Conservation (phyloP, 1,140 invertebrate genomes). For the Epicauta chinensis region DNA sequence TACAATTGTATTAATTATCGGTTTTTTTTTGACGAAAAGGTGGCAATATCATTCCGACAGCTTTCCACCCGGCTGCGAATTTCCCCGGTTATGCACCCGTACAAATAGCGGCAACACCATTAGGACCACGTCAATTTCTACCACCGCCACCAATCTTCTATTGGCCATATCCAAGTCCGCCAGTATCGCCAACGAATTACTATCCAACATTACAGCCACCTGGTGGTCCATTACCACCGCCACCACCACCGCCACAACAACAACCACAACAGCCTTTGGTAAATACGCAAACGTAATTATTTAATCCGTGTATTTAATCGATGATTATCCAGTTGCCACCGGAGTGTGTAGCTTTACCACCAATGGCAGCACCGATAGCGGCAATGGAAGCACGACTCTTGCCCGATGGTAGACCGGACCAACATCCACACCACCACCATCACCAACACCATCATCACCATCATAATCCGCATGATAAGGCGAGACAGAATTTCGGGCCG, state of each 20-base stretch:
- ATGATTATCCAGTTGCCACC: constrained; percentile 34
- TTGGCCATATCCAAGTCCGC: constrained; percentile 89
- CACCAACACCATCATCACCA: too few species aligned
- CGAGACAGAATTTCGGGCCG: constrained; percentile 29
- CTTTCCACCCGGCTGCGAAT: constrained; percentile 43
- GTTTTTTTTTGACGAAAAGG: constrained; percentile 38
- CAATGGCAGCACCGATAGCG: constrained; percentile 32
- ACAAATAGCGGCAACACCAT: constrained; percentile 42
- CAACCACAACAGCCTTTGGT: constrained; percentile 35
- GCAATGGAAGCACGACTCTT: constrained; percentile 36
- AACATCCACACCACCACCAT: constrained; percentile 6
- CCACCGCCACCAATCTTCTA: constrained; percentile 60
- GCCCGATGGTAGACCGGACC: constrained; percentile 22
- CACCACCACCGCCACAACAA: constrained; percentile 29
- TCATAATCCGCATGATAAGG: constrained; percentile 29
- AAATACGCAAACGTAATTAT: constrained; percentile 8
- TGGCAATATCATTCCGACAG: constrained; percentile 52
- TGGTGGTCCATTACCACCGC: constrained; percentile 29
- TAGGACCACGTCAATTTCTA: constrained; percentile 43
- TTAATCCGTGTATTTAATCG: constrained; percentile 4
- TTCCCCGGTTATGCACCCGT: constrained; percentile 43
- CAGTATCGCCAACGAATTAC: constrained; percentile 82
- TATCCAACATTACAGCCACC: constrained; percentile 54
- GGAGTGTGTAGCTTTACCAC: constrained; percentile 36
- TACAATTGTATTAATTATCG: too few species aligned